Base-by-base conservation (phyloP, 2,113 vertebrate genomes). In the Uria lomvia region DNA sequence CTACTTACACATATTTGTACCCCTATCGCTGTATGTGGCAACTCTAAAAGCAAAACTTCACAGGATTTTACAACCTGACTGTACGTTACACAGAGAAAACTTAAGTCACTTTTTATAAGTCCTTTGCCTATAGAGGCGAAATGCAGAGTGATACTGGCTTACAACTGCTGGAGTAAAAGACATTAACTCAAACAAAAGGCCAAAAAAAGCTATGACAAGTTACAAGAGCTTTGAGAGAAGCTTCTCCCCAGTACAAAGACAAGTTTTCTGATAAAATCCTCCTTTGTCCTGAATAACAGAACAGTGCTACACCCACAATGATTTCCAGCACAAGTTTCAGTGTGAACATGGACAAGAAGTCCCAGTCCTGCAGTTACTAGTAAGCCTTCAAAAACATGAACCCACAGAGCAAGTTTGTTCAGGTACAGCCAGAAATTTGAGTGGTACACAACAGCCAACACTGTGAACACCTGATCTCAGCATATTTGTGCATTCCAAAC, bases 41-140 rank as follows among this genome's bases (percentile, higher is more conserved):
- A 90, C 12, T 91, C 82, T 93, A 96, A 96, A 97, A 93, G 67
- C 58, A 97, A 92, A 83, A 68, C 43, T 84, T 92, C 68, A 82
- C 42, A 88, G 84, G 52, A 92, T 85, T 96, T 90, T 87, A 85
- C 53, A 42, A 79, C 26, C 23, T 83, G n/a, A 95, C 47, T 59
- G 29, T 67, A 92, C 8, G 20, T 71, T 68, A 71, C 58, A 92
- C 77, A 38, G 86, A 91, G 87, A 84, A 97, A 93, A 70, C 36
- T 72, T 65, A 86, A 97, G 65, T 92, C 90, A 94, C 42, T 47
- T 86, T 93, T 95, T 91, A 94, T 23, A 73, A 92, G 70, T 87
- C 47, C 34, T 93, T 58, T 95, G 85, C n/a, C 72, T 88, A 40
- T n/a, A 72, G 67, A 89, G 73, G 63, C 96, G 84, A 92, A 88